These are phyloP conservation scores for Megalops cyprinoides DNA, from an alignment of 2,797 vertebrate species.

Conservation along the genomic window DNA sequence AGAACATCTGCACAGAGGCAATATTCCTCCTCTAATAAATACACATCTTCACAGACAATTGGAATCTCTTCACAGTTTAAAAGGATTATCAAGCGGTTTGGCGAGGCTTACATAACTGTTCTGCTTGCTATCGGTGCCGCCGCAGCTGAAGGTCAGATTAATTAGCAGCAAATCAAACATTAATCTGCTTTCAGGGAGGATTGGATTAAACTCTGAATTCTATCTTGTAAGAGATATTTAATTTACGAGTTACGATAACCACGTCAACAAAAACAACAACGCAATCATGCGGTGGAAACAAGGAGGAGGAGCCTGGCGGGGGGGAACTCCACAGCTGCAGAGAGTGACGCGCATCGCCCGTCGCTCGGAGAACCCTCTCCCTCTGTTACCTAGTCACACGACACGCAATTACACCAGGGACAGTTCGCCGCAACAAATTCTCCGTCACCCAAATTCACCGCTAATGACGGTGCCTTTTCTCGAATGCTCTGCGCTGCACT, in stretches of 20 bases:
- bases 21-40: not conserved
- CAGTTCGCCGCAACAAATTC: constrained; percentile 3
- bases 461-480: not conserved
- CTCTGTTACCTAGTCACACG: not conserved
- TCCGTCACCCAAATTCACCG: not conserved
- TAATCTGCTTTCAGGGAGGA: constrained; percentile 26
- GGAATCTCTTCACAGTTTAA: constrained; percentile 16
- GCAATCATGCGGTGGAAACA: not conserved
- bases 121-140: not conserved
- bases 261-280: not conserved
- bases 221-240: constrained; percentile 1
- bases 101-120: not conserved
- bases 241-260: constrained; percentile 14
- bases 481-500: not conserved
- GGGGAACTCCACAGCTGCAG: not conserved
- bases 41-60: constrained; percentile 1
- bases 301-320: not conserved
- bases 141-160: constrained; percentile 27
- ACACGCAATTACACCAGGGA: not conserved
- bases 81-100: constrained; percentile 17
- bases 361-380: not conserved
- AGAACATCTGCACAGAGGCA: not conserved
- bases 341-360: not conserved
- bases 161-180: constrained; percentile 25
- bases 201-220: constrained; percentile 4